Percentiles rank a stretch among this genome's conserved stretches.
Evolutionary conservation across 2,113 vertebrate genomes (phyloP).

Genomic region (Gymnobelideus leadbeateri): DNA sequence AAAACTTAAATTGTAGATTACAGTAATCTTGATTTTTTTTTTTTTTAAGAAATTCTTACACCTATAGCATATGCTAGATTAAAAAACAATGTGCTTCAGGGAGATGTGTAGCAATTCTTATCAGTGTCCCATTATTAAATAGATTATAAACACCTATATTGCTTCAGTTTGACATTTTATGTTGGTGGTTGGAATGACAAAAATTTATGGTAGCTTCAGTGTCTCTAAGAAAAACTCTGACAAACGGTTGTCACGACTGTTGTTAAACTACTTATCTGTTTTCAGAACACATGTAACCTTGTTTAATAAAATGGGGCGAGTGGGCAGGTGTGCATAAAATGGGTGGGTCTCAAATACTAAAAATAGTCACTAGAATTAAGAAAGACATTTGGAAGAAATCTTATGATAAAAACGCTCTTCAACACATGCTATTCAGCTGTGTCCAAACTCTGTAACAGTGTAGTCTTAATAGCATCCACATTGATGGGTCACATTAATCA

Average conservation of each 20-base stretch:
- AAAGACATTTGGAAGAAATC: not conserved
- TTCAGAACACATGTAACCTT: constrained; percentile 2
- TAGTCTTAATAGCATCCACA: not conserved
- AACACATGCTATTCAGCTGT: not conserved
- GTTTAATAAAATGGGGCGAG: constrained; percentile 7
- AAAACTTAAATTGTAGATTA: constrained; percentile 74
- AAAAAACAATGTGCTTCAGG: constrained; percentile 78
- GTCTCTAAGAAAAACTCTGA: not conserved
- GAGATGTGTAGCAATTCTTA: constrained; percentile 77
- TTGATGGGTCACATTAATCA: not conserved
- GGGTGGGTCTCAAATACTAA: constrained; percentile 34
- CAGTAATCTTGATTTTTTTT: constrained; percentile 60
- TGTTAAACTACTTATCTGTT: constrained; percentile 18
- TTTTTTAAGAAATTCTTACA: constrained; percentile 73
- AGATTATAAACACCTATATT: constrained; percentile 73
- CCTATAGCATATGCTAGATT: constrained; percentile 74
- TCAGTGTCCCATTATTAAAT: constrained; percentile 81
- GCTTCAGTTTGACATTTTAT: constrained; percentile 78
- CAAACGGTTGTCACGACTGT: constrained; percentile 10
- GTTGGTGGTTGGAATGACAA: constrained; percentile 21
- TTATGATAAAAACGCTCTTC: not conserved
- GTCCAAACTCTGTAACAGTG: not conserved
- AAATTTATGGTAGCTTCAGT: constrained; percentile 3
- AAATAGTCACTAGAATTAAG: constrained; percentile 7
- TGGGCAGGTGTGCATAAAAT: not conserved